Evolutionary conservation across 2,113 vertebrate genomes (phyloP).

Genomic region (Melanostigma gelatinosum): DNA sequence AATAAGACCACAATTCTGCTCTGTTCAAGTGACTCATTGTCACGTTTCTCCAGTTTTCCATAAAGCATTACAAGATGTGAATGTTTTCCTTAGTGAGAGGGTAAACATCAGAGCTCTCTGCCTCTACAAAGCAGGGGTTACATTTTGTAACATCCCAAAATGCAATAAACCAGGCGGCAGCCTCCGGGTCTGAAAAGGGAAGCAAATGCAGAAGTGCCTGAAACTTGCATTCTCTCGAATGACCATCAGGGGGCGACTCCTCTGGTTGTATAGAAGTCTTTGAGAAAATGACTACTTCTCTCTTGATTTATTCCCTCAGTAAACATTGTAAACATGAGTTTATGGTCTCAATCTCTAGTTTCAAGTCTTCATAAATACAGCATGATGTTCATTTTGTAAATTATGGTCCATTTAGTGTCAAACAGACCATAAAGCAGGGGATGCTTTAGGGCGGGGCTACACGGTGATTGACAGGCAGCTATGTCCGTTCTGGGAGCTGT

Average conservation of each 20-base stretch:
- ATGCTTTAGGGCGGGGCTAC: not conserved
- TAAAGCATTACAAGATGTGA: conserved; percentile 37
- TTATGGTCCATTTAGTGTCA: too few relatives aligned
- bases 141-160: conserved; percentile 1
- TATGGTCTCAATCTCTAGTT: not conserved
- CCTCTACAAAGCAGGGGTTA: conserved; percentile 18
- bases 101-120: conserved; percentile 40
- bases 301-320: not conserved
- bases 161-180: not conserved
- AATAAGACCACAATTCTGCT: conserved; percentile 42
- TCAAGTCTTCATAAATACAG: not conserved
- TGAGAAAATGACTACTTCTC: not conserved
- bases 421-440: too few relatives aligned
- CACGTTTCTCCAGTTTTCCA: conserved; percentile 45
- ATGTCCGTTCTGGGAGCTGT: too few relatives aligned
- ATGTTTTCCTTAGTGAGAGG: conserved; percentile 30
- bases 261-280: not conserved
- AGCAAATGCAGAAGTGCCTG: not conserved
- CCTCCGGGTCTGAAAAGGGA: not conserved
- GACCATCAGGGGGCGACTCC: not conserved
- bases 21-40: conserved; percentile 34
- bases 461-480: not conserved
- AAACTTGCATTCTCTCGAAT: not conserved
- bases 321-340: not conserved
- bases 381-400: too few relatives aligned